phyloP scores from a whole-genome alignment of 2,797 vertebrate species.

The Monodelphis domestica region DNA sequence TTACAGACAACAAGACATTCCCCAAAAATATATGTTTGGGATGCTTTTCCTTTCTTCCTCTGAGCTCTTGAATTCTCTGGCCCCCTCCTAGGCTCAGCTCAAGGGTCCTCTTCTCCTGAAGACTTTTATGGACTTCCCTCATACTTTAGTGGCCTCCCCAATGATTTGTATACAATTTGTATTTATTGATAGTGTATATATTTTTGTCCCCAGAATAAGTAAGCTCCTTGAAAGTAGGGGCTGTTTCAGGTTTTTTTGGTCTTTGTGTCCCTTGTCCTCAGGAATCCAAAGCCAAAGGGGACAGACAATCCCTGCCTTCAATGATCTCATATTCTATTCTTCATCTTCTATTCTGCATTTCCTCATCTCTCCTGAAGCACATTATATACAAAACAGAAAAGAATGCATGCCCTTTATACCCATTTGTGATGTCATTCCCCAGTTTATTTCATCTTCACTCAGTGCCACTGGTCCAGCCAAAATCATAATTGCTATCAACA shows the following conservation, averaged over 20 bases:
- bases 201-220: not conserved
- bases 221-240: not conserved
- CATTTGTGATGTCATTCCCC: not conserved
- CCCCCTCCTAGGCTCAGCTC: not conserved
- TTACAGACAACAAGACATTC: not conserved
- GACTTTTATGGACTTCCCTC: too few species aligned
- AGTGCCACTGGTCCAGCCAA: not conserved
- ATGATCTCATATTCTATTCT: not conserved
- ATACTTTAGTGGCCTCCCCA: not conserved
- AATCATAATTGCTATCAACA: not conserved
- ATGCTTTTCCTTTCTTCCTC: not conserved
- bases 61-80: not conserved
- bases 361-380: not conserved
- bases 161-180: not conserved
- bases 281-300: not conserved
- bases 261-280: not conserved
- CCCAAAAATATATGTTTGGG: not conserved
- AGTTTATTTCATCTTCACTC: not conserved
- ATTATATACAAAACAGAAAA: too few species aligned
- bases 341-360: not conserved
- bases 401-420: not conserved
- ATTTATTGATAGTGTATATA: not conserved
- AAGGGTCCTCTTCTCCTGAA: not conserved
- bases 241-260: not conserved
- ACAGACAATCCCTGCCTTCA: not conserved